A percentile compares a stretch with the other conserved stretches of the same genome.
Evolutionary conservation across 2,797 vertebrate genomes (phyloP).

Genomic region (Lepilemur ruficaudatus): DNA sequence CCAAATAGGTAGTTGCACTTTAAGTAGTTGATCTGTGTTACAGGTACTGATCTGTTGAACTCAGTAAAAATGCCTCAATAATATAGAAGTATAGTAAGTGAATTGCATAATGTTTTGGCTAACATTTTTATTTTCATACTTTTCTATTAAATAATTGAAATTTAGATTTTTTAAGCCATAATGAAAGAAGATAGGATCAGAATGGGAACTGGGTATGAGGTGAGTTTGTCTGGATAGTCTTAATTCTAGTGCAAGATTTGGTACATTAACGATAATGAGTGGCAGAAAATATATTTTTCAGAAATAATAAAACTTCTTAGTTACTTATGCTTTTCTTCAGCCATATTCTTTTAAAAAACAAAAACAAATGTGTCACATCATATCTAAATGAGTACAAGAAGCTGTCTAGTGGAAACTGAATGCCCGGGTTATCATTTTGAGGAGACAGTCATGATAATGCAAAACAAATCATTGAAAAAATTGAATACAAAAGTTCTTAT

Average conservation of each 20-base stretch:
- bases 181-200: neutral
- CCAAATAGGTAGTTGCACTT: neutral
- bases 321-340: neutral
- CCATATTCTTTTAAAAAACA: neutral
- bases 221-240: neutral
- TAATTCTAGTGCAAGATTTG: neutral
- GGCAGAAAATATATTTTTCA: neutral
- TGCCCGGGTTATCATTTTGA: neutral
- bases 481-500: neutral
- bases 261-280: neutral
- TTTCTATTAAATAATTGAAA: neutral
- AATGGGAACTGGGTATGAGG: neutral
- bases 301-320: neutral
- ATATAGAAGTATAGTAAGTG: neutral
- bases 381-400: neutral
- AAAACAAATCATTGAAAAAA: neutral
- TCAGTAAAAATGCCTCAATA: neutral
- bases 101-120: neutral
- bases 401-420: neutral
- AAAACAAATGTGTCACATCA: neutral
- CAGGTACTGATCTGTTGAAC: neutral
- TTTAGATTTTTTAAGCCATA: neutral
- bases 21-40: neutral
- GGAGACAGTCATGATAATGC: neutral
- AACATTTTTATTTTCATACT: neutral